phyloP scores from a whole-genome alignment of 92 coral and sea anemone genomes.

The Virgularia gustaviana region DNA sequence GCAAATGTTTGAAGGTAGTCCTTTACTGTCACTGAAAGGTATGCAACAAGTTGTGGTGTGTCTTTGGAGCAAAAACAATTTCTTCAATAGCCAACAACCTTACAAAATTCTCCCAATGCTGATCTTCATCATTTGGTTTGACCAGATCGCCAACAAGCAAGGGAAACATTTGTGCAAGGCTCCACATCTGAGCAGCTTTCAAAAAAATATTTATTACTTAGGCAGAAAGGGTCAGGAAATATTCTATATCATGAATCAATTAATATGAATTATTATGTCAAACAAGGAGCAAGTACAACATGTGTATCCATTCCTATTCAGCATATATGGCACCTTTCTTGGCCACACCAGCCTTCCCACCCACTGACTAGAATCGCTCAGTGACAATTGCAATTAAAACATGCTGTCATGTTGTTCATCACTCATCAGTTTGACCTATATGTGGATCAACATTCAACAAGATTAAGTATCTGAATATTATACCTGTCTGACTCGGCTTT shows the following conservation, averaged over 20 bases:
- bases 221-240: no score
- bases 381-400: not conserved
- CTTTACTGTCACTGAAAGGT: slow-evolving; percentile 44
- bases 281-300: no score
- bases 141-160: slow-evolving; percentile 44
- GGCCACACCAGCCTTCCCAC: no score
- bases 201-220: no score
- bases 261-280: not conserved
- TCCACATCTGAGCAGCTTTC: slow-evolving; percentile 61
- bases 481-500: slow-evolving; percentile 7
- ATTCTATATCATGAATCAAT: not conserved
- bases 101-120: slow-evolving; percentile 45
- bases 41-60: slow-evolving; percentile 49
- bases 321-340: no score
- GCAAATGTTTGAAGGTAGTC: slow-evolving; percentile 48
- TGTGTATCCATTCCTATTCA: no score
- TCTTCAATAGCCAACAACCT: slow-evolving; percentile 40
- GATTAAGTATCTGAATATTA: not conserved
- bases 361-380: no score
- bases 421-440: not conserved
- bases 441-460: not conserved
- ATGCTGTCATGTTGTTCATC: not conserved
- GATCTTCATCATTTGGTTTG: slow-evolving; percentile 31
- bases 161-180: slow-evolving; percentile 52
- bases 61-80: slow-evolving; percentile 53